Evolutionary conservation across 2,888 invertebrate species (phyloP), one percentile per base, ranked within the genome.

Genomic region (Xylocampa areola): DNA sequence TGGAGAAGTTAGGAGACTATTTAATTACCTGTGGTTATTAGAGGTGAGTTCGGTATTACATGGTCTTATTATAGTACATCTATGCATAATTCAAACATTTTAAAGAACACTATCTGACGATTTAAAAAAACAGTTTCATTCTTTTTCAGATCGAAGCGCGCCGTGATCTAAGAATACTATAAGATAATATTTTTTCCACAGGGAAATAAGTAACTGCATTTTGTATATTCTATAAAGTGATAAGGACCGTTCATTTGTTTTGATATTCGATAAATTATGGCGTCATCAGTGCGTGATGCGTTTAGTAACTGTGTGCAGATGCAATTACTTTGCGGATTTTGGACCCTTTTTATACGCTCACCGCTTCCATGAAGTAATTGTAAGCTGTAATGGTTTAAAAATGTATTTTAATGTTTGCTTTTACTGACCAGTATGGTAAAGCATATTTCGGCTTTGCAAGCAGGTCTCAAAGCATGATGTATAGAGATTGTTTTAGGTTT

Each of bases 1-100:
- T 98, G 94, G 98, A 98, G 96, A 98, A 98, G 96, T 96, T 98
- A 96, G 98, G 98, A 95, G 98, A 98, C 94, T 98, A 98, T 96
- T 97, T 98, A 96, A 96, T 98, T 95, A 96, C 96, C 95, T 98
- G 98, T 96, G 98, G 98, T 96, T 98, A 97, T 97, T 98, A 98
- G 96, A 96, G 95, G 95, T 95, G 85, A 87, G 90, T 78, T 64
- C 43, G 29, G 27, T 16, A 23, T 5, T n/a, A 11, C 5, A 21
- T 32, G 21, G 13, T 17, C 11, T 25, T 7, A 11, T 6, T 16
- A 10, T 43, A n/a, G 2, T 4, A 7, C 23, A 1, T 29, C 25
- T 7, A 16, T 16, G 14, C 30, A 14, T 6, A 29, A n/a, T n/a
- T 19, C 11, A n/a, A 1, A 27, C n/a, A 33, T 13, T 29, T 8